A percentile compares a stretch with the other conserved stretches of the same genome.
These are phyloP conservation scores for Ichneumoninae sp. DNA, from an alignment of 2,888 invertebrate species.

Conservation along the genomic window DNA sequence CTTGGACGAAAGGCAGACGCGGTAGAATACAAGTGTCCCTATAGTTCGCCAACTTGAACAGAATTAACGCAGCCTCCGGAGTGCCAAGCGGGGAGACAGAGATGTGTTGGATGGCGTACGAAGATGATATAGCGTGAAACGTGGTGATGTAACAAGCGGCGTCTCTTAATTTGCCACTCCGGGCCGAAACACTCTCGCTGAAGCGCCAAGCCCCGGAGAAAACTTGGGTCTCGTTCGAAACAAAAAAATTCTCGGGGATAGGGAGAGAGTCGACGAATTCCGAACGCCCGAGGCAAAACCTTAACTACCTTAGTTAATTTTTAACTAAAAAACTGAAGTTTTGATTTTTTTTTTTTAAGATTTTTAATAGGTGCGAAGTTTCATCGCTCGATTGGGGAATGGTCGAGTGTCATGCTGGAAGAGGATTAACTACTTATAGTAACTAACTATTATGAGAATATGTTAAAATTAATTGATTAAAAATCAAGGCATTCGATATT, in stretches of 20 bases:
- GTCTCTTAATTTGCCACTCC: constrained; percentile 36
- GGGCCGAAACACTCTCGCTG: constrained; percentile 9
- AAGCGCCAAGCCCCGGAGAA: not conserved
- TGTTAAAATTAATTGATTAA: not conserved
- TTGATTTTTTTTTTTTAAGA: too few species aligned
- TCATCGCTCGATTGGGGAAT: too few species aligned
- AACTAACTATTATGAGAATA: not conserved
- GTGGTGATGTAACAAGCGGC: constrained; percentile 23
- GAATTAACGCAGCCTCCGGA: constrained; percentile 45
- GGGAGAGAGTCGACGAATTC: not conserved
- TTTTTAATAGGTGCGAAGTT: too few species aligned
- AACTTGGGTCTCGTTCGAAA: not conserved
- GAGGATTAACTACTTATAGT: too few species aligned
- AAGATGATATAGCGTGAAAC: constrained; percentile 25
- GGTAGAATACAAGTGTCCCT: constrained; percentile 33
- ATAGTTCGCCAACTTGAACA: constrained; percentile 52
- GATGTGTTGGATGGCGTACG: not conserved
- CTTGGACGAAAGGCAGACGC: constrained; percentile 11
- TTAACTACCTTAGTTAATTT: not conserved
- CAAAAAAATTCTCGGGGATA: not conserved
- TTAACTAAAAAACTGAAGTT: too few species aligned
- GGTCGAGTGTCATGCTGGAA: too few species aligned
- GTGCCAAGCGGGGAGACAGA: constrained; percentile 1
- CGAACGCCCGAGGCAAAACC: not conserved
- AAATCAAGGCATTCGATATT: not conserved